These are phyloP conservation scores for Rhysida immarginata DNA, from an alignment of 1,140 invertebrate species.

Conservation along the genomic window DNA sequence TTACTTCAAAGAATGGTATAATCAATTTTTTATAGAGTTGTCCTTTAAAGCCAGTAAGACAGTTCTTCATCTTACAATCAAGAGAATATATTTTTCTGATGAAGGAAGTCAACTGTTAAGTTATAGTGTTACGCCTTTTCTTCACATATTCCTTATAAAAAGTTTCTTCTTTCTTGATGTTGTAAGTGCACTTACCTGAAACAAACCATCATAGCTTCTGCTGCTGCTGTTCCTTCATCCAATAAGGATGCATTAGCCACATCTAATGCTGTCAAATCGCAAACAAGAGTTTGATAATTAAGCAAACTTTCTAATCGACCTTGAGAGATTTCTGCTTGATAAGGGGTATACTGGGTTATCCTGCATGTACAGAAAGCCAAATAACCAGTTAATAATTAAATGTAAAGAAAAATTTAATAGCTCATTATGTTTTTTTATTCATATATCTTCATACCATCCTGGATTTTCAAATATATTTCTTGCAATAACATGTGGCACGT, in stretches of 20 bases:
- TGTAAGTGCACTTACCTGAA: slow-evolving; percentile 46
- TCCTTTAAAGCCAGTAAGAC: too few relatives aligned
- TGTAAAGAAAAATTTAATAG: not conserved
- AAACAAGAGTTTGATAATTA: slow-evolving; percentile 96
- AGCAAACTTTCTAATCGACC: slow-evolving; percentile 86
- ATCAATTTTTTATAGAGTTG: too few relatives aligned
- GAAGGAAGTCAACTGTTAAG: too few relatives aligned
- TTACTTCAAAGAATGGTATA: too few relatives aligned
- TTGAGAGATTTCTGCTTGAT: slow-evolving; percentile 80
- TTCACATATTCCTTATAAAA: too few relatives aligned
- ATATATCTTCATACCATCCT: slow-evolving; percentile 54
- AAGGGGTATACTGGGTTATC: slow-evolving; percentile 49
- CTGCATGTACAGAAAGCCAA: slow-evolving; percentile 28
- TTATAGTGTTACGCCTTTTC: too few relatives aligned
- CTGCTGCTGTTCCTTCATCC: slow-evolving; percentile 94
- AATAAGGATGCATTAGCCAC: slow-evolving; percentile 91
- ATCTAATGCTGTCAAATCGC: slow-evolving; percentile 83
- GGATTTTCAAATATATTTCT: slow-evolving; percentile 99
- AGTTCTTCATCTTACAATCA: too few relatives aligned
- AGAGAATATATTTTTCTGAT: too few relatives aligned
- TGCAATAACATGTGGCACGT: slow-evolving; percentile 85
- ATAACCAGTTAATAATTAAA: not conserved
- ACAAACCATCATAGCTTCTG: slow-evolving; percentile 83
- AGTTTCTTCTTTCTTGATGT: too few relatives aligned
- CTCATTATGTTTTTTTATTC: not conserved